Conservation (phyloP, 1,140 invertebrate species). For the Drosophila rufa region DNA sequence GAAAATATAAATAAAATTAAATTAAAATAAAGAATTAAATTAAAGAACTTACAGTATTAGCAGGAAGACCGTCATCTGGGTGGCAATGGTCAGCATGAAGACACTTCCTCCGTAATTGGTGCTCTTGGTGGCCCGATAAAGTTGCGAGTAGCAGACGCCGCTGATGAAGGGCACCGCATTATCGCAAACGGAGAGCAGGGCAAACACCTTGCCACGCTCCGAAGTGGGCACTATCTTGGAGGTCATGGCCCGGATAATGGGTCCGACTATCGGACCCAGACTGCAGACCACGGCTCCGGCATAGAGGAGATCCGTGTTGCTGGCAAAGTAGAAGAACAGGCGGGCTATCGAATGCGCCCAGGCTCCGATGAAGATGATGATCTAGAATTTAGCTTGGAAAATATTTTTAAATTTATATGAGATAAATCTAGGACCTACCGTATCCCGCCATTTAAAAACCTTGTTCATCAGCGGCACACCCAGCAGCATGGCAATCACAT, state of each 20-base stretch:
- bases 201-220: constrained; percentile 92
- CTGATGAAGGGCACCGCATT: constrained; percentile 91
- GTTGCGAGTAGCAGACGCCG: constrained; percentile 89
- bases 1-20: no score
- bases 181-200: constrained; percentile 90
- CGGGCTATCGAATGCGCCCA: constrained; percentile 89
- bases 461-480: constrained; percentile 90
- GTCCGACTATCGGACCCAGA: constrained; percentile 90
- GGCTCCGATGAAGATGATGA: constrained; percentile 89
- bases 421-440: constrained; percentile 76
- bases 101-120: constrained; percentile 86
- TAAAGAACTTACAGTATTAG: constrained; percentile 87
- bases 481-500: constrained; percentile 88
- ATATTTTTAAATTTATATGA: background rate
- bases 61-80: constrained; percentile 88
- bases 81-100: constrained; percentile 89
- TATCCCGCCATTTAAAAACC: constrained; percentile 88
- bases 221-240: constrained; percentile 89
- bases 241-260: constrained; percentile 90
- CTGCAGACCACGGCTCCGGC: constrained; percentile 88
- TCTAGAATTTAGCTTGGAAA: constrained; percentile 61
- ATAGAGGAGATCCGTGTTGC: constrained; percentile 87
- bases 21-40: background rate
- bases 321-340: constrained; percentile 88
- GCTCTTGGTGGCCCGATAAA: constrained; percentile 89